Evolutionary conservation across 2,888 invertebrate genomes (phyloP), one percentile per base, ranked within the genome.

Genomic region (Erannis defoliaria): DNA sequence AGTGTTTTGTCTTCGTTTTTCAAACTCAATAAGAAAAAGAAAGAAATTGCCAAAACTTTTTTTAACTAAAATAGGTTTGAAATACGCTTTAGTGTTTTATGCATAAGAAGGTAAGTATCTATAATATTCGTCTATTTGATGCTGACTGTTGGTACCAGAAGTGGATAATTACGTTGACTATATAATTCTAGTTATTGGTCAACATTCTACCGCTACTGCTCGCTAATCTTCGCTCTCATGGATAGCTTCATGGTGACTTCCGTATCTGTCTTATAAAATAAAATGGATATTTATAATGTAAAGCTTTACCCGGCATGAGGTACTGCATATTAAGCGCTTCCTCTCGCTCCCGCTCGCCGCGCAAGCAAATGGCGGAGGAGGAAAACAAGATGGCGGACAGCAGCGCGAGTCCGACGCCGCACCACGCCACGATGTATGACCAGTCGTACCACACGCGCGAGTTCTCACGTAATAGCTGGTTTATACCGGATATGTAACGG

Each of bases 301-400:
- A 79, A 81, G 82, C 84, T 51, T 86, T 96, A 98, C 98, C 98
- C 94, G 98, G 98, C 98, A 98, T 98, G 94, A 98, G 95, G 94
- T 98, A 98, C 95, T 98, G 98, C 96, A 98, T 97, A 94, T 98
- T 98, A 94, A 98, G 96, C 91, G 98, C 97, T 93, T 98, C 98
- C 92, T 98, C 98, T 89, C 97, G 95, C 93, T 98, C 98, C 85
- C 97, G 95, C 94, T 98, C 98, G 90, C 97, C 97, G 89, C 97
- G 95, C 90, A 98, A 96, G 94, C 98, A 98, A 93, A 98, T 97
- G 86, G 98, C 98, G 82, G 98, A 97, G 87, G 97, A 97, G 82
- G 97, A 97, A 92, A 98, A 96, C 90, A 98, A 95, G 89, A 98
- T 96, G 93, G 98, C 97, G 80, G 98, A 96, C 89, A 98, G 94